Percentiles rank a stretch among this genome's conserved stretches.
Evolutionary conservation across 64 coral and sea anemone genomes (phyloP).

Genomic region (Pocillopora verrucosa): DNA sequence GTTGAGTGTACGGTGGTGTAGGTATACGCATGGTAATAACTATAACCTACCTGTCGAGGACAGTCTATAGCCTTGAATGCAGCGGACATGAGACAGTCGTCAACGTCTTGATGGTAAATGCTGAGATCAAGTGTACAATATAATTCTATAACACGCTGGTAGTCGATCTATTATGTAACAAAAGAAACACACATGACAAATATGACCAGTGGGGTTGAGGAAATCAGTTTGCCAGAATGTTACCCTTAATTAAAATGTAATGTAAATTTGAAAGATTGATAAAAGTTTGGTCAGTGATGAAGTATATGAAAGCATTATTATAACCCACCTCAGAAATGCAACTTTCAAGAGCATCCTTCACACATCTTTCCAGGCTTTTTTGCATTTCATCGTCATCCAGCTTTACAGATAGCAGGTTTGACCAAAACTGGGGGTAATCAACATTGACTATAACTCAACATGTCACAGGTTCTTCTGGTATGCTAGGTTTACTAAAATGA

Average conservation of each 20-base stretch:
- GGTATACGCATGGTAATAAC: no score
- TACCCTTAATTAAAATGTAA: no score
- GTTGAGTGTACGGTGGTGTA: no score
- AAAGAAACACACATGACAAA: not conserved
- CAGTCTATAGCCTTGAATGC: constrained; percentile 40
- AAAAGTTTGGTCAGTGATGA: not conserved
- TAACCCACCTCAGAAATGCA: constrained; percentile 2
- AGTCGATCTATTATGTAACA: not conserved
- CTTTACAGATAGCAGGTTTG: not conserved
- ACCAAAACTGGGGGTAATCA: not conserved
- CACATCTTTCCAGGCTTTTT: not conserved
- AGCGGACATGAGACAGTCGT: constrained; percentile 5
- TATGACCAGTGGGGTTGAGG: not conserved
- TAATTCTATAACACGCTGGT: constrained; percentile 18
- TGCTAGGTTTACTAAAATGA: no score
- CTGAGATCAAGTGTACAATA: constrained; percentile 20
- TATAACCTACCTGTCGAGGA: not conserved
- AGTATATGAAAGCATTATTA: not conserved
- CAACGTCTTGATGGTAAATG: constrained; percentile 13
- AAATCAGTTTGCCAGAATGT: no score
- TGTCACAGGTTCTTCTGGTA: no score
- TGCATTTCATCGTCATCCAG: constrained; percentile 4
- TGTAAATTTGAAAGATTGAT: no score
- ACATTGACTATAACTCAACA: no score
- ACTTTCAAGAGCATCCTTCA: constrained; percentile 5